These are phyloP conservation scores for Pseudanteris insignis DNA, from an alignment of 2,888 invertebrate species.

Conservation along the genomic window DNA sequence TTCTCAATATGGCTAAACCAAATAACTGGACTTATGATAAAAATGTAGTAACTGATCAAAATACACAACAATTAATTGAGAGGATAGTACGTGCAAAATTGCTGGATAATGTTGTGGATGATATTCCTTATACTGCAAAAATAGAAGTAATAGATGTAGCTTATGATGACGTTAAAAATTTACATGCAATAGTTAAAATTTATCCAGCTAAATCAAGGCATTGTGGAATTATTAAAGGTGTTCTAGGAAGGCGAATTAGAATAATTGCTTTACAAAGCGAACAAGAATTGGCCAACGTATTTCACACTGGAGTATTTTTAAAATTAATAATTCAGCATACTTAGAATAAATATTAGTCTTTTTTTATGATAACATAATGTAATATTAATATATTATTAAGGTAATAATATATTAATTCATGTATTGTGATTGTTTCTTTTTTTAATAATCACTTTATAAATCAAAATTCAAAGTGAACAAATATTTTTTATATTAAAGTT, in stretches of 20 bases:
- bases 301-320: slow-evolving; percentile 53
- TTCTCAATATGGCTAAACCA: slow-evolving; percentile 74
- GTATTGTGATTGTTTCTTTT: no score
- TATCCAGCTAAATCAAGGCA: slow-evolving; percentile 73
- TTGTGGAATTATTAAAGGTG: slow-evolving; percentile 75
- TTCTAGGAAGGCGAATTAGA: slow-evolving; percentile 74
- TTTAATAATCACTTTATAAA: no score
- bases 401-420: no score
- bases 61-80: slow-evolving; percentile 75
- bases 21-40: slow-evolving; percentile 76
- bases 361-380: background rate
- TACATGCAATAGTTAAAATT: slow-evolving; percentile 72
- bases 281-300: slow-evolving; percentile 52
- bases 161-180: slow-evolving; percentile 69
- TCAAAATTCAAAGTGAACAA: no score
- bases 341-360: background rate
- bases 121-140: slow-evolving; percentile 84
- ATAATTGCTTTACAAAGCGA: slow-evolving; percentile 69
- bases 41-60: slow-evolving; percentile 78
- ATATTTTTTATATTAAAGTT: no score
- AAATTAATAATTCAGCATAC: slow-evolving; percentile 22
- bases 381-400: background rate
- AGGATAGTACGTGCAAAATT: slow-evolving; percentile 84
- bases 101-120: slow-evolving; percentile 82
- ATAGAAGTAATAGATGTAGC: slow-evolving; percentile 76